Conservation (phyloP, 2,888 invertebrate species). For the Melanotus villosus region DNA sequence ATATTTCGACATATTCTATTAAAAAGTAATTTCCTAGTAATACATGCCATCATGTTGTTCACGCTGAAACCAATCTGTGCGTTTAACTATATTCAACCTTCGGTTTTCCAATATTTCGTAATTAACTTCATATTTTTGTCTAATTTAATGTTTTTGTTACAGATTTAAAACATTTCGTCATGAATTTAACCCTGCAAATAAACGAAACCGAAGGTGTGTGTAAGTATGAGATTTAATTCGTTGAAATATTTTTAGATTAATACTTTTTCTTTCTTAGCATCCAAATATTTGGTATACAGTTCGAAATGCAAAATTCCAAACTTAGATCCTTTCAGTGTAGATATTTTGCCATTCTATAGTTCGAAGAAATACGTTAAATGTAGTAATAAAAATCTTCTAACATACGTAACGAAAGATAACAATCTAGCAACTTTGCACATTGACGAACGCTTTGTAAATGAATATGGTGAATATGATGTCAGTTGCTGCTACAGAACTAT, state of each 20-base stretch:
- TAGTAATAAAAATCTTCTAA: constrained; percentile 49
- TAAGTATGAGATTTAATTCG: too few relatives aligned
- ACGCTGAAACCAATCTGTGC: too few relatives aligned
- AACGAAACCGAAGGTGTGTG: constrained; percentile 15
- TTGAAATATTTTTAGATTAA: too few relatives aligned
- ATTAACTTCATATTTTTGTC: too few relatives aligned
- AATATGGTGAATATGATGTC: constrained; percentile 48
- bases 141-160: background rate
- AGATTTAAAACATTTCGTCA: constrained; percentile 20
- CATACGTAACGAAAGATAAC: constrained; percentile 50
- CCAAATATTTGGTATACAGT: constrained; percentile 55
- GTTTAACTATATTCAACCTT: too few relatives aligned
- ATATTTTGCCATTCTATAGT: constrained; percentile 53
- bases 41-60: background rate
- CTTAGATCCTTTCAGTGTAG: constrained; percentile 54
- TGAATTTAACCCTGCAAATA: background rate
- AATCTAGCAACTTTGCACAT: constrained; percentile 53
- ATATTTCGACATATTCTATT: background rate
- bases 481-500: constrained; percentile 61
- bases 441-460: constrained; percentile 43
- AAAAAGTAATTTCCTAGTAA: constrained; percentile 1
- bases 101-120: too few relatives aligned
- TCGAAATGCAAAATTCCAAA: constrained; percentile 56
- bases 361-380: constrained; percentile 54
- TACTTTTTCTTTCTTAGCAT: constrained; percentile 26